Evolutionary conservation across 2,888 invertebrate genomes (phyloP), one percentile per base, ranked within the genome.

Genomic region (Limnephilus auricula): DNA sequence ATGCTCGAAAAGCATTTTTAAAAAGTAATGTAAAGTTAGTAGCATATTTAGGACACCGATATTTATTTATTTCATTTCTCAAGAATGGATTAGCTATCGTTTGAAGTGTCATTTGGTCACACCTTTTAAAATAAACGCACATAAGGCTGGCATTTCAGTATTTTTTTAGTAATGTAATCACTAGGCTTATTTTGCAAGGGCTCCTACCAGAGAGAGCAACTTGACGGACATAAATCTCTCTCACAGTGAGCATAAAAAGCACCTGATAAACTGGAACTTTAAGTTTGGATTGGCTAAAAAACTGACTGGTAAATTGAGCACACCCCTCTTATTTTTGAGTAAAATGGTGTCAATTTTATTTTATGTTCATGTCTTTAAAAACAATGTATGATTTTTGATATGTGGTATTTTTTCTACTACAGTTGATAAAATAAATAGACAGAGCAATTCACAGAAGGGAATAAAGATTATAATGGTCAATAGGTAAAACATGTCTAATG

Each of bases 321-420:
- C 32, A 80, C 45, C 86, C 86, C 86, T 45, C 2, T n/a, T 31
- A 86, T 86, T 86, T 86, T 86, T 86, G 86, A 86, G 86, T 86
- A 86, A 31, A 45, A 84, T 84, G 5, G 18, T 85, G n/a, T 85
- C 13, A 37, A n/a, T 85, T 45, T 37, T 45, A 50, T n/a, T 85
- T 34, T 45, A 50, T 79, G 87, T 79, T 87, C 86, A 86, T 90
- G 90, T 90, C 87, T 90, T 87, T 50, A 90, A 85, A 90, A 45
- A 90, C 31, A 90, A 87, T 90, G 50, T 90, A 88, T 90, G 87
- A 88, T 79, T 91, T 91, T 88, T 91, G 91, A 91, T 91, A 91
- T 91, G 91, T 91, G 90, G 90, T 83, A 88, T 91, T 90, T 80
- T 87, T 89, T 32, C 37, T 80, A 89, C 31, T 78, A 88, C n/a